Evolutionary conservation across 2,113 vertebrate species (phyloP).

Genomic region (Phyllostomus discolor): DNA sequence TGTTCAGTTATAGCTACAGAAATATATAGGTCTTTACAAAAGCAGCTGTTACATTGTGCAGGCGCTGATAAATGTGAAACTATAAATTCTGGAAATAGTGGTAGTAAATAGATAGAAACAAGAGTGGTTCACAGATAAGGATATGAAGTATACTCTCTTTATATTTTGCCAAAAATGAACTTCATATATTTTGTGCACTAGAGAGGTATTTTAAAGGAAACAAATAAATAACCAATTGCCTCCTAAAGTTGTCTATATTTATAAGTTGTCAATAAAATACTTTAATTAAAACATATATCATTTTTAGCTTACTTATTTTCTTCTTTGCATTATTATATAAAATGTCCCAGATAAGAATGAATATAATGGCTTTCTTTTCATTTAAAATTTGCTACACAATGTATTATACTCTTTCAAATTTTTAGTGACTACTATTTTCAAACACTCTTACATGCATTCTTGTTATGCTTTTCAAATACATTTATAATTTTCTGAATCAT

Average conservation of each 20-base stretch:
- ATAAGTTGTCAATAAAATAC: slow-evolving; percentile 5
- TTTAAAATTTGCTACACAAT: neutral
- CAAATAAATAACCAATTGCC: slow-evolving; percentile 8
- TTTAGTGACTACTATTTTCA: neutral
- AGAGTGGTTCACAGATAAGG: slow-evolving; percentile 21
- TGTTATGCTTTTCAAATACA: neutral
- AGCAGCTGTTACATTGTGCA: neutral
- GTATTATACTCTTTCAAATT: neutral
- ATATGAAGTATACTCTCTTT: neutral
- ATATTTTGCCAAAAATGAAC: slow-evolving; percentile 35
- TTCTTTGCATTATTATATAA: slow-evolving; percentile 15
- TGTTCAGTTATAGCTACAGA: neutral
- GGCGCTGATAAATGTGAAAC: slow-evolving; percentile 20
- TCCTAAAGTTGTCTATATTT: neutral
- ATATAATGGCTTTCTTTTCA: neutral
- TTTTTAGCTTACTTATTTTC: neutral
- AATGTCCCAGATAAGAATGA: neutral
- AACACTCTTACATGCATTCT: neutral
- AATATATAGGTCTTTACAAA: neutral
- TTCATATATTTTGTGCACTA: slow-evolving; percentile 36
- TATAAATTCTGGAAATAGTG: slow-evolving; percentile 38
- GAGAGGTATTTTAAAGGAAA: neutral
- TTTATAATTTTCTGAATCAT: neutral
- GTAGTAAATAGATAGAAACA: slow-evolving; percentile 37
- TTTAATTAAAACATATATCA: slow-evolving; percentile 25